These are phyloP conservation scores for Mantis religiosa DNA, from an alignment of 2,888 invertebrate species.

Conservation along the genomic window DNA sequence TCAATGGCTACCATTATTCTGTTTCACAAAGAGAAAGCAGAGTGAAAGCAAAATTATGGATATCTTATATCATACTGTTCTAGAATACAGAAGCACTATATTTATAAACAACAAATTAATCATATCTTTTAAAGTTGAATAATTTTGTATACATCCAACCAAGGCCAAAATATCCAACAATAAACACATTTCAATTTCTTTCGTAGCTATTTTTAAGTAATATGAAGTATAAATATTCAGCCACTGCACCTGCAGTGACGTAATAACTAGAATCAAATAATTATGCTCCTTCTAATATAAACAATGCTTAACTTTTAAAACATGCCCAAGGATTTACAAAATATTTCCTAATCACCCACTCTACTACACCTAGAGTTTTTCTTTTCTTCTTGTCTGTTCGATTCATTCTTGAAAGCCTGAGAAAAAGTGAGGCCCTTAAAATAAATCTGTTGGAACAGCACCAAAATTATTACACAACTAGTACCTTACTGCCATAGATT, in stretches of 20 bases:
- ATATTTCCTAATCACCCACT: background rate
- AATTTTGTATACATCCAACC: background rate
- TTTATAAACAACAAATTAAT: background rate
- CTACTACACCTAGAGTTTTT: background rate
- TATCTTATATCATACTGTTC: background rate
- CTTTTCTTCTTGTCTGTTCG: background rate
- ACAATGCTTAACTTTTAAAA: background rate
- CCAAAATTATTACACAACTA: background rate
- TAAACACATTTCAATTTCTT: background rate
- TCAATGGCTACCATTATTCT: background rate
- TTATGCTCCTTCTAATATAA: background rate
- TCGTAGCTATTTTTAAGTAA: background rate
- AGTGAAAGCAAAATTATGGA: background rate
- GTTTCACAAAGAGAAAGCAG: background rate
- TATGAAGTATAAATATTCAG: background rate
- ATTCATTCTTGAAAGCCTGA: background rate
- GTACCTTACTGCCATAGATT: conserved; percentile 36
- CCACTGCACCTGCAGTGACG: background rate
- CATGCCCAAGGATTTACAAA: background rate
- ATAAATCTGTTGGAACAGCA: background rate
- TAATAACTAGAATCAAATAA: background rate
- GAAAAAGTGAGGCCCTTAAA: background rate
- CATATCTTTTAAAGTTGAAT: background rate
- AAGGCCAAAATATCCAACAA: background rate
- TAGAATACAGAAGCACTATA: background rate